Evolutionary conservation across 2,113 vertebrate species (phyloP).

Genomic region (Limanda limanda): DNA sequence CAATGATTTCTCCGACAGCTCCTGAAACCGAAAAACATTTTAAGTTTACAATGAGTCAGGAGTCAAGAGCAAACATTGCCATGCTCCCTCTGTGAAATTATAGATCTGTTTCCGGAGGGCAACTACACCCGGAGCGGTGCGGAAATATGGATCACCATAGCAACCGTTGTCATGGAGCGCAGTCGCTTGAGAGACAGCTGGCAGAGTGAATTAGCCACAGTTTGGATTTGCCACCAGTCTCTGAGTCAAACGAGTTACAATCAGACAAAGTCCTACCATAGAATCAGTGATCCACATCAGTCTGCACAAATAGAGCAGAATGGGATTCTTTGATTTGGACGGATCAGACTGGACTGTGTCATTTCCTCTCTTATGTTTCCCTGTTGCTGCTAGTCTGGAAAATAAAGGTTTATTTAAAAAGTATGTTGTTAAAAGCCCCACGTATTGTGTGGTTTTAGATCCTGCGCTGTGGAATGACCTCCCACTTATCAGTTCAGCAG

Average conservation of each 20-base stretch:
- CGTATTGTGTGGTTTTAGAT: no score
- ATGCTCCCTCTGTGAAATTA: neutral
- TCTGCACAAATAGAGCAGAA: no score
- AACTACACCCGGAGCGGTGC: constrained; percentile 28
- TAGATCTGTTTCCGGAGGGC: constrained; percentile 13
- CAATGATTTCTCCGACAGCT: no score
- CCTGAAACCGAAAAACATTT: no score
- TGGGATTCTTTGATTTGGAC: no score
- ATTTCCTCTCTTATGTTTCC: neutral
- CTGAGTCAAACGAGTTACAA: constrained; percentile 7
- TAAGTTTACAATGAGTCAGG: neutral
- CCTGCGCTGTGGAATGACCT: no score
- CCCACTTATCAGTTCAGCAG: no score
- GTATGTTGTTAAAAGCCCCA: no score
- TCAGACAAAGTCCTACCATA: neutral
- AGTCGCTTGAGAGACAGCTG: constrained; percentile 37
- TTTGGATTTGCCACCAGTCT: constrained; percentile 6
- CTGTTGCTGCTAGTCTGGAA: neutral
- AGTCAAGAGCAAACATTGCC: neutral
- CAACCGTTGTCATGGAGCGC: constrained; percentile 50
- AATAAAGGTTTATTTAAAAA: neutral
- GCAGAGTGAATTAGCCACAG: constrained; percentile 23
- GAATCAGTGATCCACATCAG: neutral
- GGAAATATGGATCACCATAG: constrained; percentile 51
- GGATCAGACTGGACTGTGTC: no score